Evolutionary conservation across 2,888 invertebrate species (phyloP).

Genomic region (Alentia gelatinosa): DNA sequence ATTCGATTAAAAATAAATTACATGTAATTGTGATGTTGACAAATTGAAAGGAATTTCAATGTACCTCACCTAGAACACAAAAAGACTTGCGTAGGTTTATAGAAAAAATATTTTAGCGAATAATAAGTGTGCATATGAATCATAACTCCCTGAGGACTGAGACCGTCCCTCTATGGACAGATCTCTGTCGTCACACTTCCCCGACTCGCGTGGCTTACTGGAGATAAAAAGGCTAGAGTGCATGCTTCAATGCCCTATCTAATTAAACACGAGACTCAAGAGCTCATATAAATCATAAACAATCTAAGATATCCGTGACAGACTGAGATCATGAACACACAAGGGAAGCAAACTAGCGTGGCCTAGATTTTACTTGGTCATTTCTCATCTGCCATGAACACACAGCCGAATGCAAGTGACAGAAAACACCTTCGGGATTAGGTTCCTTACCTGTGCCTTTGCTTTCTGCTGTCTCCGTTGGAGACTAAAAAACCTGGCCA

Average conservation of each 20-base stretch:
- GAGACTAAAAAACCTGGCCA: conserved; percentile 27
- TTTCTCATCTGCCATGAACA: neutral
- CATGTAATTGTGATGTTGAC: neutral
- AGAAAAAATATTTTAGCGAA: no score
- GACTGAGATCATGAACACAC: neutral
- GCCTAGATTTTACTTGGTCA: neutral
- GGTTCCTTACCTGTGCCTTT: neutral
- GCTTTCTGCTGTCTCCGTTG: neutral
- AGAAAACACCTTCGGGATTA: neutral
- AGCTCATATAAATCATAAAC: neutral
- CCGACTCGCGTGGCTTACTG: no score
- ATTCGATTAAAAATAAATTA: neutral
- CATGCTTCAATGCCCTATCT: neutral
- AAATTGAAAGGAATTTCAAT: no score
- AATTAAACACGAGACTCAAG: neutral
- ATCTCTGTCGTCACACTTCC: no score
- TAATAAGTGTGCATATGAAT: no score
- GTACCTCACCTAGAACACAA: no score
- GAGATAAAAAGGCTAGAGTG: neutral
- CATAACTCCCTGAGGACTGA: no score
- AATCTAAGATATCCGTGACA: neutral
- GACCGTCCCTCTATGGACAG: no score
- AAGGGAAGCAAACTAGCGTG: neutral
- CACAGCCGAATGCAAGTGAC: neutral
- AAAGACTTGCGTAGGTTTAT: no score